phyloP scores from a whole-genome alignment of 2,797 vertebrate genomes.

The Mionectes olivaceus region DNA sequence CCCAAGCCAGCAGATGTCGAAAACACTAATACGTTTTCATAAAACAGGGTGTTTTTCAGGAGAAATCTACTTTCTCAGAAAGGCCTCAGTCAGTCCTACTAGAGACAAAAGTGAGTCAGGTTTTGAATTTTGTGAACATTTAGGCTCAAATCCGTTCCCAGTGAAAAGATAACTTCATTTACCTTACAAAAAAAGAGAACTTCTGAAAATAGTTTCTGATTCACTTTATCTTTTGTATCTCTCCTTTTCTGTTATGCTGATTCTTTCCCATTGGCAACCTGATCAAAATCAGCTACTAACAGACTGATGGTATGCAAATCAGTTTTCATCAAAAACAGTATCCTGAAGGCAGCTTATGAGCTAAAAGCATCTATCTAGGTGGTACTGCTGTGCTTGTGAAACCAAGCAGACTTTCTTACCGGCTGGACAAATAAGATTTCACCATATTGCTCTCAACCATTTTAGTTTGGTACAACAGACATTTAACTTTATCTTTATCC shows the following conservation, averaged over 20 bases:
- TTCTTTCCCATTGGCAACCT: conserved; percentile 23
- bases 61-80: background rate
- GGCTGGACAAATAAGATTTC: background rate
- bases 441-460: background rate
- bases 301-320: conserved; percentile 33
- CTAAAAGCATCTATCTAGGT: conserved; percentile 28
- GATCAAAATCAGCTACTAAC: conserved; percentile 37
- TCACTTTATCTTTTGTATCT: background rate
- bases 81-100: background rate
- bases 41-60: background rate
- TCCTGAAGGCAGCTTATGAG: conserved; percentile 32
- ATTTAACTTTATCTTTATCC: background rate
- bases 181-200: background rate
- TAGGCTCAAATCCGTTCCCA: background rate
- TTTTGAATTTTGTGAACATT: background rate
- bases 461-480: background rate
- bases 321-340: conserved; percentile 20
- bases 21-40: background rate
- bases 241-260: conserved; percentile 10
- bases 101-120: background rate
- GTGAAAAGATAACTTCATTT: background rate
- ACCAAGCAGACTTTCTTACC: background rate
- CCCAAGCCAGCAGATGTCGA: background rate
- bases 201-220: background rate
- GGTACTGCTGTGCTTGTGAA: conserved; percentile 11